phyloP scores from a whole-genome alignment of 2,888 invertebrate genomes.

The Drosophila mulleri region DNA sequence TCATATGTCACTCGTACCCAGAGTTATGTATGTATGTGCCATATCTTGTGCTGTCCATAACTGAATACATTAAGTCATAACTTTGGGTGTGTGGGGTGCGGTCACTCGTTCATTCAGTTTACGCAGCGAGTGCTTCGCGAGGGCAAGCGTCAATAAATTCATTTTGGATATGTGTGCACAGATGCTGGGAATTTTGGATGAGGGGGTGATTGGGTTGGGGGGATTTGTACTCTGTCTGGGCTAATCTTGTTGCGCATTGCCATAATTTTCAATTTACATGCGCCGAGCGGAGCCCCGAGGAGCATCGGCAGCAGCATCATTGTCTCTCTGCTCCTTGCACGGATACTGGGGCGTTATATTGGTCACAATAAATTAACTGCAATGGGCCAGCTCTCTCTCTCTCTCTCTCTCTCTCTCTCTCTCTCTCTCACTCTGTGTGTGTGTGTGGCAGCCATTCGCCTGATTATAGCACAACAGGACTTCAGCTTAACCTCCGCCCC shows the following conservation, averaged over 20 bases:
- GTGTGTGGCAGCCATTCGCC: conserved; percentile 56
- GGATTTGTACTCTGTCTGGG: conserved; percentile 49
- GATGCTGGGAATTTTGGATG: not conserved
- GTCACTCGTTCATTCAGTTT: conserved; percentile 63
- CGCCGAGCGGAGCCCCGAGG: conserved; percentile 41
- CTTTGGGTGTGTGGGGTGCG: conserved; percentile 51
- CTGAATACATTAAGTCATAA: conserved; percentile 73
- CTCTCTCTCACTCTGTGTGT: conserved; percentile 6
- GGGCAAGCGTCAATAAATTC: conserved; percentile 62
- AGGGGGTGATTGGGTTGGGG: not conserved
- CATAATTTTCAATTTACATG: conserved; percentile 80
- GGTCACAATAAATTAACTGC: conserved; percentile 66
- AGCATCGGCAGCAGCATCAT: conserved; percentile 9
- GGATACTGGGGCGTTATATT: conserved; percentile 36
- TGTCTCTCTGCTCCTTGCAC: conserved; percentile 36
- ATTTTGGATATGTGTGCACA: conserved; percentile 48
- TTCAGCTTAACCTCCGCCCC: conserved; percentile 1
- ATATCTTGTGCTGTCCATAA: conserved; percentile 24
- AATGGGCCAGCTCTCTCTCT: conserved; percentile 40
- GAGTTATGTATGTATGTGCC: not conserved
- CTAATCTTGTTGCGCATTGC: conserved; percentile 81
- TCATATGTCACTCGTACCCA: not conserved
- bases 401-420: not conserved
- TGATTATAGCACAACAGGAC: conserved; percentile 63
- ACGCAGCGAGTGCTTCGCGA: conserved; percentile 48